Conservation (phyloP, 2,113 vertebrate species). For the Saimiri boliviensis region DNA sequence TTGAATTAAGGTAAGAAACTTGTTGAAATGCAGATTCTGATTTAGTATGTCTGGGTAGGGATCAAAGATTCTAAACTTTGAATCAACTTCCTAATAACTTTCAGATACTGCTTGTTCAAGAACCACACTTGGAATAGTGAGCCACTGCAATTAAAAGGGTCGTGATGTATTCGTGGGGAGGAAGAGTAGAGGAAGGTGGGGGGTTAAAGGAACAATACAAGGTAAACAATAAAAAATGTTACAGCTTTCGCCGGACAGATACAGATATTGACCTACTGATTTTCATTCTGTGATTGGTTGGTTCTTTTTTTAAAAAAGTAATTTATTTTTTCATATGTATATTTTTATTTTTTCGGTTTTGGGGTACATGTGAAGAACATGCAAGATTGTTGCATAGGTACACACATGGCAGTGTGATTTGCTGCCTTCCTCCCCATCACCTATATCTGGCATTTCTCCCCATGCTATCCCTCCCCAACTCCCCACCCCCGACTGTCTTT, state of each 20-base stretch:
- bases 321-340: too few relatives aligned
- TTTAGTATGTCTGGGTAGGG: neutral
- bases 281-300: neutral
- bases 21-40: neutral
- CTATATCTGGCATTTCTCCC: too few relatives aligned
- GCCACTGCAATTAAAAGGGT: neutral
- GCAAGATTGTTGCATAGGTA: too few relatives aligned
- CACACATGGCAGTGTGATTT: too few relatives aligned
- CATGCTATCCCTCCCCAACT: too few relatives aligned
- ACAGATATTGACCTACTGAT: neutral
- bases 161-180: neutral
- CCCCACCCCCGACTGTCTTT: too few relatives aligned
- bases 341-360: too few relatives aligned
- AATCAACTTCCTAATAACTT: neutral
- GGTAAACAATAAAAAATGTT: neutral
- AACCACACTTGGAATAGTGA: neutral
- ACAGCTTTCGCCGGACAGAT: neutral
- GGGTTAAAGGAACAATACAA: neutral
- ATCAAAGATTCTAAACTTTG: neutral
- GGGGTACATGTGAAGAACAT: too few relatives aligned
- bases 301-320: neutral
- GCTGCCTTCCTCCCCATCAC: too few relatives aligned
- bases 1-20: neutral
- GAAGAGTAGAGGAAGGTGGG: neutral
- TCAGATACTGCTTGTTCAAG: neutral